Base-by-base conservation (phyloP, 1,140 invertebrate genomes). In the Lasioglossum albipes region DNA sequence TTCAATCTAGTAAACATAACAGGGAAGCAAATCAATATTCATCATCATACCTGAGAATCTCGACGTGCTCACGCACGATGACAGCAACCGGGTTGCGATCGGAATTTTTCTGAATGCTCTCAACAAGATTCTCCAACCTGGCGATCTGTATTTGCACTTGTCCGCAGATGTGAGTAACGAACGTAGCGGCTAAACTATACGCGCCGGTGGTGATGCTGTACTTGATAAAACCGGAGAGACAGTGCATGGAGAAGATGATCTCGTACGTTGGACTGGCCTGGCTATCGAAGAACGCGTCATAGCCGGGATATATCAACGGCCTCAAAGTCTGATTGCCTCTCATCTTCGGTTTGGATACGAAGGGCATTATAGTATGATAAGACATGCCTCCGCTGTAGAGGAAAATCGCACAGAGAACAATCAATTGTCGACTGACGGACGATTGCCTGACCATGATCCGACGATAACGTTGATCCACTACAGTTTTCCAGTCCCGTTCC, bases 271-370 rank as follows among this genome's bases (percentile, higher is more conserved):
- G 88, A 73, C 79, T 85, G 12, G 73, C 70, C 64, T 84, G 72
- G 0, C 83, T 76, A 70, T 91, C 85, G 41, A 90, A 87, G n/a
- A 88, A 77, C 0, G 85, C n/a, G 31, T 85, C 86, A 45, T 90
- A 84, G 13, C 85, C 72, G 4, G 88, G 90, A 82, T 88, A 90
- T 10, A 82, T 83, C 0, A 84, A 52, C 7, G 57, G 12, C 49
- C 66, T 73, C 22, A 61, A 61, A 3, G 75, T 87, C 27, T 1
- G 10, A 80, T 88, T 2, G 57, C 68, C 76, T 7, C 67, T 10
- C 18, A 85, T 61, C 27, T 27, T 66, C 7, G 7, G n/a, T 16
- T 41, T 75, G 1, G 74, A 68, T 0, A 84, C 69, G 22, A 83
- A 65, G 0, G 16, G 59, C 10, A 77, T 74, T 49, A 88, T 9